Evolutionary conservation across 2,113 vertebrate genomes (phyloP).

Genomic region (Acrocephalus arundinaceus): DNA sequence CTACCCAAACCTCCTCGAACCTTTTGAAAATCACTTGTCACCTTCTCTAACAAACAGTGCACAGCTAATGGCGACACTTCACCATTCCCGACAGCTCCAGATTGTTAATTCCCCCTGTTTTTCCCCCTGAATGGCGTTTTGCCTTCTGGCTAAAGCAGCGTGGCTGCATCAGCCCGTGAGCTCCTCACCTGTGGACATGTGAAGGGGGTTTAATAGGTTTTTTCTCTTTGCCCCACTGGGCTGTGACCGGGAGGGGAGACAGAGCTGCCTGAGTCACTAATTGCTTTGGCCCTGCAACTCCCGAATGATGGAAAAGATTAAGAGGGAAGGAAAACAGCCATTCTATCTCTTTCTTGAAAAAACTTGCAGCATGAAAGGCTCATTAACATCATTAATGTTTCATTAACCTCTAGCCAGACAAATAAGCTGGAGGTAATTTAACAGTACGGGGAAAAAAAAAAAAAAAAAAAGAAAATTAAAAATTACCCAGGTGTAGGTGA

Average conservation of each 20-base stretch:
- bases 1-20: not conserved
- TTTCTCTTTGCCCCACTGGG: constrained; percentile 74
- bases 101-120: constrained; percentile 68
- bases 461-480: constrained; percentile 68
- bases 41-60: not conserved
- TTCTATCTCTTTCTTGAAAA: constrained; percentile 80
- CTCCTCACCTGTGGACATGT: constrained; percentile 68
- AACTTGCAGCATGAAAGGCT: constrained; percentile 75
- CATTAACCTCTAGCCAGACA: constrained; percentile 82
- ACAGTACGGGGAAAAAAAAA: constrained; percentile 16
- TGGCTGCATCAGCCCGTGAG: not conserved
- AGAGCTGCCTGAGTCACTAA: constrained; percentile 62
- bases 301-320: constrained; percentile 76
- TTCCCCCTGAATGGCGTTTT: constrained; percentile 20
- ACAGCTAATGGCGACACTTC: not conserved
- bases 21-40: not conserved
- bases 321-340: constrained; percentile 81
- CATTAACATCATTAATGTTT: constrained; percentile 82
- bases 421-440: constrained; percentile 79
- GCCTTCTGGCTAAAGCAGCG: constrained; percentile 59
- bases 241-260: constrained; percentile 72
- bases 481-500: constrained; percentile 74
- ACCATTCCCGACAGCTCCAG: constrained; percentile 62
- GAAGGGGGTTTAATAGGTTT: constrained; percentile 60
- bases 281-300: constrained; percentile 77